Base-by-base conservation (phyloP, 1,140 invertebrate genomes). In the Melitaea cinxia region DNA sequence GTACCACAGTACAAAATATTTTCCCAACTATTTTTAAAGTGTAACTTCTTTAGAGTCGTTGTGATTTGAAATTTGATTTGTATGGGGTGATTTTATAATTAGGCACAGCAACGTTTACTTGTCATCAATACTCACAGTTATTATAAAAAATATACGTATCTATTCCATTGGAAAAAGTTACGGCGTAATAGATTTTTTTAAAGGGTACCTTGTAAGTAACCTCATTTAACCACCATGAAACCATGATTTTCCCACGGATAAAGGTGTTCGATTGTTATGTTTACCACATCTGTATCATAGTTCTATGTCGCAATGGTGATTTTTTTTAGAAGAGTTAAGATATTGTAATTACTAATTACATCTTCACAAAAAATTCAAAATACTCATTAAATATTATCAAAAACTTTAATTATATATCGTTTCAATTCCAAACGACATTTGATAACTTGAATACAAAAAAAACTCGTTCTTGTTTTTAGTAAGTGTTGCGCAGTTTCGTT, bases 401-500 rank as follows among this genome's bases (percentile, higher is more conserved):
- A n/a, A n/a, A n/a, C n/a, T n/a, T n/a, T n/a, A n/a, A n/a, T n/a
- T n/a, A n/a, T n/a, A n/a, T n/a, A n/a, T n/a, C n/a, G n/a, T n/a
- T n/a, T n/a, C n/a, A n/a, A n/a, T n/a, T n/a, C n/a, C n/a, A n/a
- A n/a, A n/a, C n/a, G n/a, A n/a, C n/a, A n/a, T n/a, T n/a, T n/a
- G 23, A 47, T 47, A n/a, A 21, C n/a, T 14, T 6, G 19, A 56
- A 14, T 42, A 14, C 12, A 56, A n/a, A 37, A 39, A 26, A 15
- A 45, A 49, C 5, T 21, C 24, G 26, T 65, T 65, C 39, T 28
- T 30, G 35, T 17, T 39, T 59, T 17, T 30, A 30, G 64, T 74
- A 64, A 71, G 45, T 70, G 60, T 72, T 89, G 83, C 86, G 86
- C 83, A 87, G 79, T 86, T 77, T 71, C 15, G 49, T 64, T 33